Evolutionary conservation across 37 sponge, comb jelly and placozoan species (phyloP), one percentile per base, ranked within the genome.

Genomic region (Hexactinellida sp.): DNA sequence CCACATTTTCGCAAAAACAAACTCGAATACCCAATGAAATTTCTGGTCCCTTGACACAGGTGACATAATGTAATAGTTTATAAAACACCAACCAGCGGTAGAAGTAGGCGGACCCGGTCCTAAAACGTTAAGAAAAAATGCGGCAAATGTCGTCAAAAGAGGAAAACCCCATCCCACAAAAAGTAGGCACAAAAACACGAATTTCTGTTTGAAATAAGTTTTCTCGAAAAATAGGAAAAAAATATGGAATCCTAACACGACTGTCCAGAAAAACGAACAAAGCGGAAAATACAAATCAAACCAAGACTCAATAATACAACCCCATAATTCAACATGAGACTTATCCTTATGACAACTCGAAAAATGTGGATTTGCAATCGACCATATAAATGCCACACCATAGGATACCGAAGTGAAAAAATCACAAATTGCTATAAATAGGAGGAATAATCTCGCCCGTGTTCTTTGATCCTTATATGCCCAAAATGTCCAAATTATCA

Each of bases 341-440:
- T 63, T 63, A 25, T 63, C 5, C 3, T 10, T 10, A n/a, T 3
- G 1, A n/a, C 76, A 63, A 63, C 25, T 63, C 13, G 76, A 63
- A 28, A 25, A 63, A 63, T 10, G 1, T 63, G 3, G 3, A 28
- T 63, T n/a, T 23, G 13, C 5, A 23, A 63, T 7, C 5, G 76
- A 63, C 76, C 76, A 63, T 21, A 63, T 63, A 7, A 63, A 28
- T 7, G 76, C 76, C 3, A 63, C 13, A 7, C 32, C 76, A 28
- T 25, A 25, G 76, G 5, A 23, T 5, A 63, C 76, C 3, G 76
- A 23, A 21, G 76, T 63, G 76, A 63, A 63, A 63, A 63, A 63
- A n/a, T 63, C 76, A n/a, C 28, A 10, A 25, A 63, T 63, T 10
- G 76, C 76, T 63, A 63, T 63, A 63, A 63, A 63, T 63, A 63